Evolutionary conservation across 2,888 invertebrate genomes (phyloP).

Genomic region (Gerris lacustris): DNA sequence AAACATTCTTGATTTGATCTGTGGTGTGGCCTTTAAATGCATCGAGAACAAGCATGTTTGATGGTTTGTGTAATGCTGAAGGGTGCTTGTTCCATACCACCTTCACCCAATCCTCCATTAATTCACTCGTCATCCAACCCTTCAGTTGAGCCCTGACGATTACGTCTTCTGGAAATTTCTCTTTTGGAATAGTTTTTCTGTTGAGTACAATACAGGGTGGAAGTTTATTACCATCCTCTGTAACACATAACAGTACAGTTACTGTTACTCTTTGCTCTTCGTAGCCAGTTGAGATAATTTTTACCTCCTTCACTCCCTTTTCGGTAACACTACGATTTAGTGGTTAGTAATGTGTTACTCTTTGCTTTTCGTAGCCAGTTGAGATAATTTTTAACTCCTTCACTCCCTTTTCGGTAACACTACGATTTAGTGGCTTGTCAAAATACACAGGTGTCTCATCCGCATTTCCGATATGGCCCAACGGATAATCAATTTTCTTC

Average conservation of each 20-base stretch:
- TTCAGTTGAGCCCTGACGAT: not conserved
- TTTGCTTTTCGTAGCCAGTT: not conserved
- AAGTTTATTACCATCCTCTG: constrained; percentile 2
- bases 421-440: not conserved
- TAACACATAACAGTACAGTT: not conserved
- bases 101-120: not conserved
- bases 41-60: not conserved
- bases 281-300: not conserved
- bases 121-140: not conserved
- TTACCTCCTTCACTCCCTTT: not conserved
- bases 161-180: not conserved
- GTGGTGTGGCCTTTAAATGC: not conserved
- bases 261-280: not conserved
- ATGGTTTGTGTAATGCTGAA: not conserved
- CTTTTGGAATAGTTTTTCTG: constrained; percentile 3
- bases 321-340: not conserved
- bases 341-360: no score
- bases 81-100: not conserved
- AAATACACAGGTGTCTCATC: not conserved
- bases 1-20: not conserved
- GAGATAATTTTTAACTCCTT: not conserved
- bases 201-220: not conserved
- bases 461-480: not conserved
- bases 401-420: not conserved
- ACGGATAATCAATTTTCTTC: not conserved